phyloP scores from a whole-genome alignment of 2,113 vertebrate genomes.

The Chiloscyllium plagiosum region DNA sequence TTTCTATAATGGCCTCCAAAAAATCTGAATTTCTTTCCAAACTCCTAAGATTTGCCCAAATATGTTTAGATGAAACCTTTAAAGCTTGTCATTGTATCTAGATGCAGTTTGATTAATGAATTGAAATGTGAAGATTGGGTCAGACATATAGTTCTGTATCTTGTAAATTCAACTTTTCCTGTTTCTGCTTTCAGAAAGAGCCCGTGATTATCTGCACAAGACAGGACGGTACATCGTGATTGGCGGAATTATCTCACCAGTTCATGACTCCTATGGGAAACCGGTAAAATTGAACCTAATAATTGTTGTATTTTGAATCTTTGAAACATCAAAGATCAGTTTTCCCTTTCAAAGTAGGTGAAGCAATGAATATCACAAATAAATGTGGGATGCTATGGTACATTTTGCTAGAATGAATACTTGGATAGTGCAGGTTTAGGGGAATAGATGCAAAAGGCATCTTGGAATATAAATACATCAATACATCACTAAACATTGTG shows the following conservation, averaged over 20 bases:
- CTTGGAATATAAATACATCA: too few species aligned
- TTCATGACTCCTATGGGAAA: slow-evolving; percentile 95
- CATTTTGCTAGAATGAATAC: neutral
- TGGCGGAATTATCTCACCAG: slow-evolving; percentile 91
- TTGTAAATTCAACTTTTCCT: slow-evolving; percentile 10
- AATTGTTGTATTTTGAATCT: neutral
- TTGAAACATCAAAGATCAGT: neutral
- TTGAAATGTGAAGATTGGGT: neutral
- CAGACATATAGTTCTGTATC: neutral
- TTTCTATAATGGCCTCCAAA: neutral
- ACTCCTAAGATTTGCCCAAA: neutral
- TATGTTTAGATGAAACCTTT: neutral
- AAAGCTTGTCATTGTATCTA: neutral
- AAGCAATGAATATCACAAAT: neutral
- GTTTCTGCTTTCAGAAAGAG: slow-evolving; percentile 67
- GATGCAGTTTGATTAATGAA: neutral
- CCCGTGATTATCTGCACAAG: slow-evolving; percentile 88
- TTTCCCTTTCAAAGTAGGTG: neutral
- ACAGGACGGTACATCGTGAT: slow-evolving; percentile 93
- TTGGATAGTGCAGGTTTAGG: neutral
- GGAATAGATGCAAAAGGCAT: too few species aligned
- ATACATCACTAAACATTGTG: too few species aligned
- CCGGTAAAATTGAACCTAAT: slow-evolving; percentile 58
- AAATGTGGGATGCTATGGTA: neutral
- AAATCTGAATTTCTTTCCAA: neutral